Evolutionary conservation across 2,888 invertebrate species (phyloP), one percentile per base, ranked within the genome.

Genomic region (Steinernema hermaphroditum): DNA sequence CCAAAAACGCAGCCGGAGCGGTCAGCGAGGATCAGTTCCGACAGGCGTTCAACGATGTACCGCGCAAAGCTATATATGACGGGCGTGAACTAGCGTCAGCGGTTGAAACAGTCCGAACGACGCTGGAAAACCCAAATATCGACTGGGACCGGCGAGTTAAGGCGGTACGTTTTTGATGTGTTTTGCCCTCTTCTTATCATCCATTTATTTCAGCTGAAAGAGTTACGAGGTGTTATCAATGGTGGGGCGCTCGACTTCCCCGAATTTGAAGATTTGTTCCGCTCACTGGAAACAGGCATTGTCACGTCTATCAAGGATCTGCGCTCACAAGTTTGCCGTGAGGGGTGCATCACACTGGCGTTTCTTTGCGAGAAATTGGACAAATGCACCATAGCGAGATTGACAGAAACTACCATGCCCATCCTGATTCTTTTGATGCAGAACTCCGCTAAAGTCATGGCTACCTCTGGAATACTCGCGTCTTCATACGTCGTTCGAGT

Each of bases 91-190:
- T 71, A 50, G 19, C 29, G 22, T 22, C 49, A 2, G 6, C 29
- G 2, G 19, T 75, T n/a, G 71, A 73, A 8, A 32, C 34, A 1
- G 32, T 69, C 14, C 43, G 74, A 9, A 41, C 24, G 0, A 74
- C 75, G 8, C 54, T 80, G 50, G 76, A 74, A 32, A 76, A 96
- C 88, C 89, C 92, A 54, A 91, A 90, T 81, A 92, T 92, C 82
- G 94, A 94, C 86, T 97, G 97, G 96, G 94, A 94, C 88, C 94
- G 93, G 87, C 89, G 96, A 74, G 91, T 93, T n/a, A 95, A 96
- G 74, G 92, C 93, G 78, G 93, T 94, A 87, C 89, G 91, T n/a
- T n/a, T n/a, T n/a, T n/a, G n/a, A n/a, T n/a, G n/a, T n/a, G n/a
- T n/a, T n/a, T n/a, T n/a, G n/a, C n/a, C n/a, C n/a, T n/a, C 43